Evolutionary conservation across 1,140 invertebrate genomes (phyloP), one percentile per base, ranked within the genome.

Genomic region (Psix sp.): DNA sequence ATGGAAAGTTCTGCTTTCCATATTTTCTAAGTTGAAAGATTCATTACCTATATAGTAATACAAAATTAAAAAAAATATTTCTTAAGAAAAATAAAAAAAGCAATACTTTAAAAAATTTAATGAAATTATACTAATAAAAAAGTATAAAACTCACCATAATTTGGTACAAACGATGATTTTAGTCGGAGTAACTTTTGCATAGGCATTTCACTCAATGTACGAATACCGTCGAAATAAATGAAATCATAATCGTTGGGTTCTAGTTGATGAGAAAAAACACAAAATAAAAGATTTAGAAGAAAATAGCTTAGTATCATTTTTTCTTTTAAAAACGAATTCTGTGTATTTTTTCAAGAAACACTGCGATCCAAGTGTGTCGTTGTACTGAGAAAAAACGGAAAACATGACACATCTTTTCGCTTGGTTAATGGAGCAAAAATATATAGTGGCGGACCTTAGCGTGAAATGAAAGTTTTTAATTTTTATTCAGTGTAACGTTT

Each of bases 131-230:
- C 5, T 33, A 5, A 7, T 33, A 3, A 6, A 17, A 39, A 40
- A 45, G 17, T 24, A 42, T 6, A 11, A 43, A 9, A 10, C 51
- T 79, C 40, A 83, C 82, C 71, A 31, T 48, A 33, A 14, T 65
- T 70, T 5, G 57, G 76, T 4, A 16, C 16, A 26, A 86, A 75
- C 0, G 82, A 82, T 29, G 80, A 83, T 74, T 85, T 88, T 1
- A 90, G 81, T 71, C 85, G 73, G 2, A 90, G 80, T 15, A 90
- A 74, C 72, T 85, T 84, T 2, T 86, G 74, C 39, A 90, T 66
- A 5, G 89, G 88, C 14, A 90, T 66, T 77, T 89, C 88, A 73
- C 86, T 89, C n/a, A 90, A 77, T 57, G 85, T 85, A 66, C 81
- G 78, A 6, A 89, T 76, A 75, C 89, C 88, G 18, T 84, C 71